phyloP scores from a whole-genome alignment of 2,113 vertebrate species.

The Tragelaphus strepsiceros region DNA sequence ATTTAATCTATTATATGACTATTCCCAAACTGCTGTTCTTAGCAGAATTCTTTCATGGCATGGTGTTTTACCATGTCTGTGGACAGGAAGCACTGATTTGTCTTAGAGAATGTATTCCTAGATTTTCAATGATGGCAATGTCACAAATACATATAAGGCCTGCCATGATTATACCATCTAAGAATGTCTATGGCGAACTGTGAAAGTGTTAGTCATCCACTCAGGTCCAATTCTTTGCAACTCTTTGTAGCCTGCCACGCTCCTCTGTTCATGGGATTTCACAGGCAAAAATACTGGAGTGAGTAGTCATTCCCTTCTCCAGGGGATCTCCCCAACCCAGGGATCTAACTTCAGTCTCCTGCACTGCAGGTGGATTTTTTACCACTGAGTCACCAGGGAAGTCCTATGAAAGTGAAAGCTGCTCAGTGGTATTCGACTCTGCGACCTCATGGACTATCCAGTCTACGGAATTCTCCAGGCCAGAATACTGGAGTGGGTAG shows the following conservation, averaged over 20 bases:
- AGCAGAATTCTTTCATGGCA: background rate
- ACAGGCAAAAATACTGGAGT: background rate
- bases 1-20: background rate
- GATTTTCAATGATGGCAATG: background rate
- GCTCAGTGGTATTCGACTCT: background rate
- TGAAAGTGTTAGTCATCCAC: background rate
- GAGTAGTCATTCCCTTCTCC: background rate
- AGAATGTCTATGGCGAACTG: background rate
- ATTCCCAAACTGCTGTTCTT: background rate
- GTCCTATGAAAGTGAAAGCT: background rate
- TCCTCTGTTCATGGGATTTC: background rate
- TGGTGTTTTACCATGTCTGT: background rate
- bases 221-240: background rate
- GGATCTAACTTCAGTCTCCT: background rate
- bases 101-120: background rate
- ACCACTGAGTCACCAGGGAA: background rate
- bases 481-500: background rate
- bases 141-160: background rate
- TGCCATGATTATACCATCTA: background rate
- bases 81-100: background rate
- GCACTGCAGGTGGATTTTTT: background rate
- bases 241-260: background rate
- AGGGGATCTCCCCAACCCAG: background rate
- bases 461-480: background rate
- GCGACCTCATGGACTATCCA: background rate